Conservation (phyloP, 2,888 invertebrate genomes). For the Euplexia lucipara region DNA sequence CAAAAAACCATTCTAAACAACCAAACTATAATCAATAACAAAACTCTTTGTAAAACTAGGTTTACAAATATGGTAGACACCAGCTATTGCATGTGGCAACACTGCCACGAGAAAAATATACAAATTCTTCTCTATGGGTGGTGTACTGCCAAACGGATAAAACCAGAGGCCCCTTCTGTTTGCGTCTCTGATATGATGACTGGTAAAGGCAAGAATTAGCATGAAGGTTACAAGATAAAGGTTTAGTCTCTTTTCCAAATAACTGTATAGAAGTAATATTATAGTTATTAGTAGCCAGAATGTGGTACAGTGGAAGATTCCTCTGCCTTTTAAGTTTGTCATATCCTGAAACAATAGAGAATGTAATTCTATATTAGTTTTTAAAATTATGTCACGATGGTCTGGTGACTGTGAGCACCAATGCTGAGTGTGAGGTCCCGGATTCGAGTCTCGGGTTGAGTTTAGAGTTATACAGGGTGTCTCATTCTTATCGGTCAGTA, state of each 20-base stretch:
- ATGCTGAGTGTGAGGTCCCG: too few relatives aligned
- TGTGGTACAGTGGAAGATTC: constrained; percentile 83
- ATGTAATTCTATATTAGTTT: not conserved
- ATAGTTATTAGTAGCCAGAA: constrained; percentile 74
- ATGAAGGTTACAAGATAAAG: constrained; percentile 77
- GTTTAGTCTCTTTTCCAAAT: constrained; percentile 72
- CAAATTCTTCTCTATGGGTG: constrained; percentile 72
- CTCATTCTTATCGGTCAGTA: too few relatives aligned
- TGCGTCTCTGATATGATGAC: constrained; percentile 83
- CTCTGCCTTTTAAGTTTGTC: constrained; percentile 75
- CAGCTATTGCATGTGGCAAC: constrained; percentile 75
- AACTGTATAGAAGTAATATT: constrained; percentile 72
- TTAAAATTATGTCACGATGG: not conserved
- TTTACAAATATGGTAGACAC: constrained; percentile 70
- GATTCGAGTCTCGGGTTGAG: too few relatives aligned
- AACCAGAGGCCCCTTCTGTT: constrained; percentile 84
- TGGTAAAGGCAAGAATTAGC: constrained; percentile 78
- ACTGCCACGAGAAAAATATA: constrained; percentile 73
- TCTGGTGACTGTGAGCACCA: too few relatives aligned
- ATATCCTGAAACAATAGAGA: constrained; percentile 78
- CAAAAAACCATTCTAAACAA: constrained; percentile 44
- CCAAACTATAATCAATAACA: constrained; percentile 57
- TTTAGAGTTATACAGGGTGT: too few relatives aligned
- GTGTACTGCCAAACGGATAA: constrained; percentile 80
- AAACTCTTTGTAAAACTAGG: constrained; percentile 65